Base-by-base conservation (phyloP, 2,888 invertebrate species). In the Macrophya alboannulata region DNA sequence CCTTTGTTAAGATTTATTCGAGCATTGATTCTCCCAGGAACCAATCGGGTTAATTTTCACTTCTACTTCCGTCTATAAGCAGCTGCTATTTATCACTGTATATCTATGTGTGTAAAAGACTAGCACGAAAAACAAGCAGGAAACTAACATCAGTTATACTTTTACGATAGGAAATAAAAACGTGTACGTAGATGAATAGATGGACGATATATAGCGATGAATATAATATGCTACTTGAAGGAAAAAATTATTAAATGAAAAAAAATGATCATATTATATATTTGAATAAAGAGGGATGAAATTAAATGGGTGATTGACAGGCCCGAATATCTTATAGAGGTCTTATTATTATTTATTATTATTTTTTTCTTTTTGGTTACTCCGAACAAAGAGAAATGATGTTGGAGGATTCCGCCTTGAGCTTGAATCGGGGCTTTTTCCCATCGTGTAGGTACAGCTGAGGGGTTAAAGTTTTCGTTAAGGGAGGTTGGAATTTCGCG, bases 41-140 rank as follows among this genome's bases (percentile, higher is more conserved):
- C 84, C 88, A 89, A 90, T 89, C 88, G 89, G 89, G 90, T 90
- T 90, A 91, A 90, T 91, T 90, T 89, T 89, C 89, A 88, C 88
- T 87, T 86, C 88, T 86, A 79, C 86, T 84, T 77, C 62, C 86
- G 37, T 31, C 31, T 37, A 17, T 31, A 17, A 10, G 9, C 48
- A 48, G 4, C 68, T 68, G 40, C 55, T 72, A 74, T 84, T 84
- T 10, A 84, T 77, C 55, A 37, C 48, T 77, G 9, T 31, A 15
- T 37, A 8, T 10, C 40, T 31, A 37, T 12, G 40, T 37, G 37
- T 12, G 37, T 4, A 17, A 55, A 17, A n/a, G n/a, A 55, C 55
- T n/a, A 77, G 77, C 1, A 55, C 6, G 25, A 15, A 25, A 45
- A 45, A 76, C 21, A 48, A 55, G 62, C 62, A 62, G 62, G 10